A percentile compares a stretch with the other conserved stretches of the same genome.
Conservation (phyloP, 1,140 invertebrate genomes). For the Trichogramma pretiosum region DNA sequence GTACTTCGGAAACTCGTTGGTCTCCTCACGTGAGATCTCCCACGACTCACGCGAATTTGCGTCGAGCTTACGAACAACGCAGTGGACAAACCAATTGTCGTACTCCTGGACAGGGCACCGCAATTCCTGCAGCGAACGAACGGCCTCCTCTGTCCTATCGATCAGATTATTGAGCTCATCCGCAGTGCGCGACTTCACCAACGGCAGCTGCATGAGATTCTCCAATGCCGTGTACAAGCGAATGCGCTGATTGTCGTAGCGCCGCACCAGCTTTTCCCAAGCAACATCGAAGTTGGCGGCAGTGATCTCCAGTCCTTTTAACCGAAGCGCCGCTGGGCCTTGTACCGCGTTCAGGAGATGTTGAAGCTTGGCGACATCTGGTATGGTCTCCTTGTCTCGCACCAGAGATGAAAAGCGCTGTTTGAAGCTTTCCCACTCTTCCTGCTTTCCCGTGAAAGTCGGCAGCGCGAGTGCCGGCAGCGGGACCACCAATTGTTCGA, state of each 20-base stretch:
- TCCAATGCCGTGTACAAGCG: neutral
- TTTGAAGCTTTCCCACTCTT: neutral
- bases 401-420: neutral
- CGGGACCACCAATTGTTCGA: neutral
- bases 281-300: neutral
- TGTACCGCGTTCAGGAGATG: neutral
- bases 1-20: neutral
- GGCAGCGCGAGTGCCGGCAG: neutral
- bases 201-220: neutral
- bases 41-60: neutral
- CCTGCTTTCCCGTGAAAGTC: neutral
- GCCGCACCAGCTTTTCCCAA: neutral
- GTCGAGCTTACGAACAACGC: neutral
- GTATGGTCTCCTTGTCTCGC: neutral
- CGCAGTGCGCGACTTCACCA: neutral
- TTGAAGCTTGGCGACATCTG: neutral
- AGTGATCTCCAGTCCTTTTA: neutral
- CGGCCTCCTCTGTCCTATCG: too few species aligned
- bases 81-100: neutral
- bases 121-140: too few species aligned
- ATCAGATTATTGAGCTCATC: neutral
- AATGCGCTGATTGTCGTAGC: neutral
- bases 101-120: too few species aligned
- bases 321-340: neutral
- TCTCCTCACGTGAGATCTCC: too few species aligned